phyloP scores from a whole-genome alignment of 2,888 invertebrate species.

The Erebia aethiops region DNA sequence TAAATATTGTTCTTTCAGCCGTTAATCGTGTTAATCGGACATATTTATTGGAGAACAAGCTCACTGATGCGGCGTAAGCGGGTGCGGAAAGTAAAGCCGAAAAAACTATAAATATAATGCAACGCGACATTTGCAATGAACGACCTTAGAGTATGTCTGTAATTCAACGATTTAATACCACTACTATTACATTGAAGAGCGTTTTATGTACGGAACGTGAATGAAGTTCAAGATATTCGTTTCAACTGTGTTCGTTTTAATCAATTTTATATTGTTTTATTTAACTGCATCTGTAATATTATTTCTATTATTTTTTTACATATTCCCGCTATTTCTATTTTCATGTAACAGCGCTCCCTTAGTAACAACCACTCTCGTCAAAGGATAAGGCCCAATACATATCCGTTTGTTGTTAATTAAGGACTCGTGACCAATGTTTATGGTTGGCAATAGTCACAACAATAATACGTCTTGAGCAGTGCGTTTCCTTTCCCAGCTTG shows the following conservation, averaged over 20 bases:
- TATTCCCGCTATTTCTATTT: neutral
- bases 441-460: constrained; percentile 67
- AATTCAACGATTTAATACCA: constrained; percentile 12
- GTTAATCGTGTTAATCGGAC: constrained; percentile 72
- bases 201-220: neutral
- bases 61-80: constrained; percentile 35
- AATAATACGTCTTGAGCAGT: constrained; percentile 64
- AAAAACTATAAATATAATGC: constrained; percentile 30
- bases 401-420: constrained; percentile 72
- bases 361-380: constrained; percentile 26
- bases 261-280: neutral
- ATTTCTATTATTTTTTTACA: too few relatives aligned
- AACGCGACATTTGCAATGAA: constrained; percentile 12
- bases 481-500: constrained; percentile 62
- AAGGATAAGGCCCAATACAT: constrained; percentile 50
- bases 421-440: constrained; percentile 62
- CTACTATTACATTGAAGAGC: constrained; percentile 6
- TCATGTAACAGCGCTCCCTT: constrained; percentile 4
- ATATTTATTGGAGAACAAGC: constrained; percentile 67
- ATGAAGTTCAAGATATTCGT: constrained; percentile 7
- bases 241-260: neutral
- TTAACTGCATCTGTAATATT: too few relatives aligned
- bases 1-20: constrained; percentile 75
- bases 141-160: constrained; percentile 24
- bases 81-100: constrained; percentile 30